Conservation (phyloP, 2,113 vertebrate species). For the Crypturellus undulatus region DNA sequence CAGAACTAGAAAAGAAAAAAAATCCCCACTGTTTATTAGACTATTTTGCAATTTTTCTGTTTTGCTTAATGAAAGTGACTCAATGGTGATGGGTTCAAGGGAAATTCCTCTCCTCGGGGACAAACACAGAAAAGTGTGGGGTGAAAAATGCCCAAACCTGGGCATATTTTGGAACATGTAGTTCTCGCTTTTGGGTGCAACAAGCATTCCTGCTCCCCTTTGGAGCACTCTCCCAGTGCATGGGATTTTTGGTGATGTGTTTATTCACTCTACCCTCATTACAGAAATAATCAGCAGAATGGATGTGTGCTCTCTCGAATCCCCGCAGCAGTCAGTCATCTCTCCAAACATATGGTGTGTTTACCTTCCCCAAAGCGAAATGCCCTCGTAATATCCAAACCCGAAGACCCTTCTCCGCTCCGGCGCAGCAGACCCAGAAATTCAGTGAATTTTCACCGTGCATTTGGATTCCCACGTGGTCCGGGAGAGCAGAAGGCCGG, state of each 20-base stretch:
- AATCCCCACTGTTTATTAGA: neutral
- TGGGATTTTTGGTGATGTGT: slow-evolving; percentile 48
- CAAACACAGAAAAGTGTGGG: neutral
- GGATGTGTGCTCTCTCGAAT: slow-evolving; percentile 46
- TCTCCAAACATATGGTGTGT: slow-evolving; percentile 69
- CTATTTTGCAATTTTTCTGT: neutral
- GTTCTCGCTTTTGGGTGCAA: neutral
- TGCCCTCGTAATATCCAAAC: slow-evolving; percentile 47
- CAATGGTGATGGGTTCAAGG: neutral
- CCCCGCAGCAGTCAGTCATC: slow-evolving; percentile 51
- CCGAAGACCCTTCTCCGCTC: slow-evolving; percentile 43
- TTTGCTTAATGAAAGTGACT: neutral
- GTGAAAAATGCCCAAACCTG: neutral
- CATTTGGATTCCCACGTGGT: neutral
- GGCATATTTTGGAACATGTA: neutral
- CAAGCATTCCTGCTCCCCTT: neutral
- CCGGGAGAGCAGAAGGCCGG: slow-evolving; percentile 55
- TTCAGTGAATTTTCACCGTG: neutral
- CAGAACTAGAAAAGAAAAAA: neutral
- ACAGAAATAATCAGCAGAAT: slow-evolving; percentile 68
- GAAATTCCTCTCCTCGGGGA: neutral
- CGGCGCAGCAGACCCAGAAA: slow-evolving; percentile 59
- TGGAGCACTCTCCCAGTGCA: slow-evolving; percentile 29
- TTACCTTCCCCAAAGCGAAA: slow-evolving; percentile 56
- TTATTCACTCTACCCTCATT: slow-evolving; percentile 59